Conservation (phyloP, 2,797 vertebrate species). For the Bradypodion ventrale region DNA sequence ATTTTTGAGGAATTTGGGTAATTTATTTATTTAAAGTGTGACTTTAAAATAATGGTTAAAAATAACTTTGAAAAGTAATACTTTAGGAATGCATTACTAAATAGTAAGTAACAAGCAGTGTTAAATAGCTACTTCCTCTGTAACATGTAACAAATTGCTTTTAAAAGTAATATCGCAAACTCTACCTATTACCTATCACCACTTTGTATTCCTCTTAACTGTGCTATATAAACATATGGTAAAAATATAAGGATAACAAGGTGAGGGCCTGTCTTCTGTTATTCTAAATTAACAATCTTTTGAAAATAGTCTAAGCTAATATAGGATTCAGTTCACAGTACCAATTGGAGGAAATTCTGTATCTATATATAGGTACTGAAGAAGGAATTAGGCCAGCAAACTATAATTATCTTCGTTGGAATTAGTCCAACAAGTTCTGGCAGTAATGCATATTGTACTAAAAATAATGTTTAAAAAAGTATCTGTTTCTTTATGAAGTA, state of each 20-base stretch:
- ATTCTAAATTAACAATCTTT: background rate
- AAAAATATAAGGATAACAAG: background rate
- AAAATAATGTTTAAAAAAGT: constrained; percentile 27
- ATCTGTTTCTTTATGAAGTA: constrained; percentile 9
- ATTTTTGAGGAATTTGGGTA: no score
- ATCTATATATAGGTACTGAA: constrained; percentile 14
- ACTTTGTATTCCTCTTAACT: background rate
- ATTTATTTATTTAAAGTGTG: no score
- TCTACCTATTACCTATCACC: background rate
- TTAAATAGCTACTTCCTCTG: background rate
- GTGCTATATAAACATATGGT: background rate
- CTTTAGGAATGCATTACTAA: background rate
- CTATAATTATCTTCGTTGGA: fast-evolving
- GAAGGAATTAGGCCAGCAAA: background rate
- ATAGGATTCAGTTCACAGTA: background rate
- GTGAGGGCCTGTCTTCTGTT: background rate
- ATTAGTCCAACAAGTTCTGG: constrained; percentile 11
- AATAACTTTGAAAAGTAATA: no score
- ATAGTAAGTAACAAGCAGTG: background rate
- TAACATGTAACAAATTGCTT: background rate
- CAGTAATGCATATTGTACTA: background rate
- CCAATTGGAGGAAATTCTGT: background rate
- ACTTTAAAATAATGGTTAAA: no score
- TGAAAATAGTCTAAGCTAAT: background rate
- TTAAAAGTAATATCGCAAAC: background rate